Base-by-base conservation (phyloP, 2,113 vertebrate species). In the Desmodus rotundus region DNA sequence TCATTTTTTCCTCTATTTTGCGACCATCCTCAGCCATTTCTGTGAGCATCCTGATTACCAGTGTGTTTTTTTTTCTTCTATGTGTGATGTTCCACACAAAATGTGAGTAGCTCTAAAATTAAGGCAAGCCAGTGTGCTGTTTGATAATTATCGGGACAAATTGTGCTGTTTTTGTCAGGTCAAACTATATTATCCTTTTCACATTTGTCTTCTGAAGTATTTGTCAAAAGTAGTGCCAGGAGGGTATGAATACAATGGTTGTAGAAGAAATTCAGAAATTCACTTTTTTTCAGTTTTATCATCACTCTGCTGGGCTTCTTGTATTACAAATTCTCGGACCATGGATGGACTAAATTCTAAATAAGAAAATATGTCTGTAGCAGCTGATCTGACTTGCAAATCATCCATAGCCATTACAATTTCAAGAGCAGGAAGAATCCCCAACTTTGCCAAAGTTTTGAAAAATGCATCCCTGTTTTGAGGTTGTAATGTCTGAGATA, bases 321-420 rank as follows among this genome's bases (percentile, higher is more conserved):
- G 99, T 99, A 99, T 99, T 95, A 99, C 99, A 98, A 99, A 99
- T 98, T 99, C 99, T 88, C 99, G 98, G 91, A 99, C 99, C 99
- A 99, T 99, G 92, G 99, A 99, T 97, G 99, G 99, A 98, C 99
- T 99, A 98, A 99, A 99, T 97, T 99, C 99, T 98, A 99, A 99
- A 98, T 99, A 99, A 93, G 99, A 99, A 98, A 99, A 99, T 98
- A 99, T 99, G 98, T 99, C 99, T 90, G 99, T 99, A 94, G 99
- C 99, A 98, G 99, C 99, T 93, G 99, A 99, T 98, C 99, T 99
- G 97, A 99, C 99, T 98, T 99, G 99, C 96, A 99, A 98, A 98
- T 99, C 99, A 95, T 99, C 99, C 99, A 99, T 99, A 87, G 99
- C 99, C 99, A 99, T 99, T 96, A 99, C 99, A 95, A 99, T 99